Base-by-base conservation (phyloP, 2,797 vertebrate genomes). In the Zalophus californianus region DNA sequence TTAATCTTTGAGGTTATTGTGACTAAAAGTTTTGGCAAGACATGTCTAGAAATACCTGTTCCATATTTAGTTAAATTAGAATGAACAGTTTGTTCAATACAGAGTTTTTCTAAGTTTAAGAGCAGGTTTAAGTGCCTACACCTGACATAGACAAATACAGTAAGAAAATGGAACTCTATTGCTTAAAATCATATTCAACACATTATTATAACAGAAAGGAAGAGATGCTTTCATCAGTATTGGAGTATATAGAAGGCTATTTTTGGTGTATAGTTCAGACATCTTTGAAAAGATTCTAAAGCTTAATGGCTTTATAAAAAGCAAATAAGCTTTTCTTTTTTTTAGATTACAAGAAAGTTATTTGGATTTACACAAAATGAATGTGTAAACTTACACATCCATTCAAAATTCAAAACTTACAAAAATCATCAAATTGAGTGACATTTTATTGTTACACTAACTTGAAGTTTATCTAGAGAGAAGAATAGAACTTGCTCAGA, bases 201-300 rank as follows among this genome's bases (percentile, higher is more conserved):
- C 38, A 6, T 75, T 91, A 80, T 25, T 87, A 3, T 25, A 32
- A 70, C 0, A 86, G 27, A 85, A 92, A 90, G 16, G n/a, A 86
- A 54, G 10, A n/a, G 1, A 89, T 82, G 23, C 7, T 96, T 85
- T 94, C 20, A 72, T 70, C 21, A 96, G 93, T 12, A 54, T 2
- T 84, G 12, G 41, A 23, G 32, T 79, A 58, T 85, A 77, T 3
- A 72, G 13, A 75, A 87, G 12, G 14, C 14, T 91, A 84, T 3
- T 14, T 93, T 88, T 38, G 21, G 12, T 93, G 7, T 89, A 35
- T 11, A 82, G 2, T 66, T 84, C 9, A 90, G 32, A 35, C 20
- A 78, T 35, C 5, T 87, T 87, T 90, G n/a, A 89, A 7, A 91
- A 96, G 15, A 79, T 41, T 83, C 27, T 52, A 83, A 94, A 87